These are phyloP conservation scores for Nomada lathburiana DNA, from an alignment of 2,888 invertebrate genomes.

Conservation along the genomic window DNA sequence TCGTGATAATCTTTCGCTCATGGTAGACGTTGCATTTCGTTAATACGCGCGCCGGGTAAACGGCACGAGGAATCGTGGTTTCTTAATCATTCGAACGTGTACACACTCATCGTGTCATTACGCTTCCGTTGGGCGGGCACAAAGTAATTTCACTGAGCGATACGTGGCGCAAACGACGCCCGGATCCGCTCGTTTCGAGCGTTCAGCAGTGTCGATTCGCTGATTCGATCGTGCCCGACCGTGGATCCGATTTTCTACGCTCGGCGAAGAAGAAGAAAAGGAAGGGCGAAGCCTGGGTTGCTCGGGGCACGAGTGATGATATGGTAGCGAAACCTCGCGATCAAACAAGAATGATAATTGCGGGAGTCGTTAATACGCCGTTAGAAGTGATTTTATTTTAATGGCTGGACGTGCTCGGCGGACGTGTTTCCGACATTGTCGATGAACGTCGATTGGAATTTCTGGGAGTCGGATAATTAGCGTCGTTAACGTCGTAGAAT, in stretches of 20 bases:
- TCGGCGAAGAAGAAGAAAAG: neutral
- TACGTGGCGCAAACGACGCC: slow-evolving; percentile 16
- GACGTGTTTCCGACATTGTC: slow-evolving; percentile 17
- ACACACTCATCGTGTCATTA: slow-evolving; percentile 44
- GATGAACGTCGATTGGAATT: slow-evolving; percentile 38
- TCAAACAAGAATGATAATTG: slow-evolving; percentile 64
- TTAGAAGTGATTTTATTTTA: slow-evolving; percentile 63
- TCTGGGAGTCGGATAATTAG: slow-evolving; percentile 34
- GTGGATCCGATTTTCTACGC: slow-evolving; percentile 33
- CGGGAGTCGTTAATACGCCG: slow-evolving; percentile 65
- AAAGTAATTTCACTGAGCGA: slow-evolving; percentile 29
- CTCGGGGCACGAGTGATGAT: slow-evolving; percentile 41
- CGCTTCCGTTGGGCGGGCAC: slow-evolving; percentile 19
- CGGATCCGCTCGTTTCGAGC: neutral
- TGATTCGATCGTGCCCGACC: neutral
- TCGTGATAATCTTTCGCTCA: neutral
- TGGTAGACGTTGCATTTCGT: neutral
- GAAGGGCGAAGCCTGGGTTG: neutral
- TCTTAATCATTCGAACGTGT: slow-evolving; percentile 45
- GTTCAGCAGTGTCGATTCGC: neutral
- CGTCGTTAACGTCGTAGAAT: neutral
- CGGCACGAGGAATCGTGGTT: slow-evolving; percentile 7
- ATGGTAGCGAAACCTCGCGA: slow-evolving; percentile 35
- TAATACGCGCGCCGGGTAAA: too few species aligned
- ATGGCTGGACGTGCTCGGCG: slow-evolving; percentile 34